Evolutionary conservation across 2,888 invertebrate genomes (phyloP).

Genomic region (Smittia sp.): DNA sequence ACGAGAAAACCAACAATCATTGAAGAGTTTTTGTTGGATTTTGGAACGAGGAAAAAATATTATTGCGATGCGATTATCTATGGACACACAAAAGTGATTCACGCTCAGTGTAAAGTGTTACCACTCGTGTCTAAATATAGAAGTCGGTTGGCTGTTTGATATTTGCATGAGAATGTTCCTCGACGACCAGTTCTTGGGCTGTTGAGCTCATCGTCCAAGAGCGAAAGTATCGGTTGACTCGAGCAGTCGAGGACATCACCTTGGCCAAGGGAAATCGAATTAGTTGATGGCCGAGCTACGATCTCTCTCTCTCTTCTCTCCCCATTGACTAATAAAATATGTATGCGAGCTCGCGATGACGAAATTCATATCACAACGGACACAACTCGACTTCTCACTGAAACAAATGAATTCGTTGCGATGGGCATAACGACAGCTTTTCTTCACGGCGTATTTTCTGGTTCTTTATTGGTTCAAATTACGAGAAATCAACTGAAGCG

Average conservation of each 20-base stretch:
- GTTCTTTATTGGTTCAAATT: neutral
- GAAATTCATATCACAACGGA: neutral
- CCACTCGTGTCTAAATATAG: conserved; percentile 1
- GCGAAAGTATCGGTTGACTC: neutral
- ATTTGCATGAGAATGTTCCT: conserved; percentile 10
- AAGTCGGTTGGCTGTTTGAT: neutral
- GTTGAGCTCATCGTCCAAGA: neutral
- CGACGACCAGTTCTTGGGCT: neutral
- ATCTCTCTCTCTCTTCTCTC: no score
- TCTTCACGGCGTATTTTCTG: neutral
- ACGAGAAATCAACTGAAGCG: conserved; percentile 1
- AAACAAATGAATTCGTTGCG: neutral
- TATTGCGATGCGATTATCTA: neutral
- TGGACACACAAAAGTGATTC: conserved; percentile 16
- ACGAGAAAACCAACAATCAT: neutral
- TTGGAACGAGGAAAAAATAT: neutral
- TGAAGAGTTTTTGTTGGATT: no score
- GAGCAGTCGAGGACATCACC: neutral
- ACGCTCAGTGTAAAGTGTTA: neutral
- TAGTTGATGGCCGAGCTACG: neutral
- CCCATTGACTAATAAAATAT: neutral
- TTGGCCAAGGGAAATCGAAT: neutral
- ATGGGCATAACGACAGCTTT: neutral
- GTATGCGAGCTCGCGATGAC: no score
- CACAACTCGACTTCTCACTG: neutral